phyloP scores from a whole-genome alignment of 2,797 vertebrate species.

The Sebastes steindachneri region DNA sequence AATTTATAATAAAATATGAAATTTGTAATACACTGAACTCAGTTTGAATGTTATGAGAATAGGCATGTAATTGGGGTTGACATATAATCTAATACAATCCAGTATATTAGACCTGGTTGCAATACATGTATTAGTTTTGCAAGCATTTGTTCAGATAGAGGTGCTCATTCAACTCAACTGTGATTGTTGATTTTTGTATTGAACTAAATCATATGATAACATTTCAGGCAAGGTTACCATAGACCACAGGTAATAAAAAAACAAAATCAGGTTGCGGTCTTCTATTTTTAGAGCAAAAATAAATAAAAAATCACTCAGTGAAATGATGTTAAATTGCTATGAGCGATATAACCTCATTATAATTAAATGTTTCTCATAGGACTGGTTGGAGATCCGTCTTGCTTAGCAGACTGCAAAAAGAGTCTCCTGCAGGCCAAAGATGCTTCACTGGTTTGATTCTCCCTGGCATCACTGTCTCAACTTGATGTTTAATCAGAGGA shows the following conservation, averaged over 20 bases:
- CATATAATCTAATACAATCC: background rate
- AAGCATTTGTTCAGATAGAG: background rate
- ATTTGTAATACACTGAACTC: background rate
- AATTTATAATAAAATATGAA: background rate
- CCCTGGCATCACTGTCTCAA: slow-evolving; percentile 47
- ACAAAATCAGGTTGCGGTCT: background rate
- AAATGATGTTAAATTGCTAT: slow-evolving; percentile 2
- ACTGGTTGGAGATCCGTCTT: slow-evolving; percentile 23
- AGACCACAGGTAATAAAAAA: background rate
- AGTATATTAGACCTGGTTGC: background rate
- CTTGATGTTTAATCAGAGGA: slow-evolving; percentile 69
- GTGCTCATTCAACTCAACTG: background rate
- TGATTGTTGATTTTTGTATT: background rate
- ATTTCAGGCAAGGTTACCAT: background rate
- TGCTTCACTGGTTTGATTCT: slow-evolving; percentile 47
- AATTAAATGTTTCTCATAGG: slow-evolving; percentile 24
- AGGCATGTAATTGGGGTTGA: background rate
- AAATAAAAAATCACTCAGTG: background rate
- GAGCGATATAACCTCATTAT: slow-evolving; percentile 14
- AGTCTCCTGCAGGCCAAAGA: slow-evolving; percentile 40
- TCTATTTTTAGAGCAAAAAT: background rate
- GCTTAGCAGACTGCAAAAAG: slow-evolving; percentile 10
- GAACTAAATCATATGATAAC: background rate
- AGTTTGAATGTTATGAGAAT: background rate
- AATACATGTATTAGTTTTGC: background rate